Evolutionary conservation across 2,888 invertebrate species (phyloP).

Genomic region (Agrotis clavis): DNA sequence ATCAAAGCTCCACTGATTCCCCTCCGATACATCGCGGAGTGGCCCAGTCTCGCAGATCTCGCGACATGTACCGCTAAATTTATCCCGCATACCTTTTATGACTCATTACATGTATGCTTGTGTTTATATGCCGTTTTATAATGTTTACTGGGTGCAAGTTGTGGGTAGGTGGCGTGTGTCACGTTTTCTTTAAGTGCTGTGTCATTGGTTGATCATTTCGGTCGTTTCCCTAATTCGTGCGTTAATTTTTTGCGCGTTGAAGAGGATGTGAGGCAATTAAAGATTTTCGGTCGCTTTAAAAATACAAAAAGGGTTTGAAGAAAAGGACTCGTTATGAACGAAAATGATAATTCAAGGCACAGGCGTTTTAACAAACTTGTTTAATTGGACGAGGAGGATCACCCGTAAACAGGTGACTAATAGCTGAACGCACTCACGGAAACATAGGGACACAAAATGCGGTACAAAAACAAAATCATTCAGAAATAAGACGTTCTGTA

Average conservation of each 20-base stretch:
- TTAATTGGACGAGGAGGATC: too few species aligned
- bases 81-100: slow-evolving; percentile 67
- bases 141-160: slow-evolving; percentile 62
- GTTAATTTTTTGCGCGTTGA: neutral
- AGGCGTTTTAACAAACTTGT: too few species aligned
- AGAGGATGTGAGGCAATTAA: neutral
- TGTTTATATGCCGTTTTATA: slow-evolving; percentile 55
- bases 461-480: neutral
- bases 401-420: neutral
- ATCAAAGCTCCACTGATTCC: slow-evolving; percentile 56
- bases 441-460: neutral
- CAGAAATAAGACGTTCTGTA: too few species aligned
- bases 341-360: too few species aligned
- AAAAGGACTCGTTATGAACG: too few species aligned
- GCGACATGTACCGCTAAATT: slow-evolving; percentile 56
- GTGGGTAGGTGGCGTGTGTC: slow-evolving; percentile 25
- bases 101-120: slow-evolving; percentile 59
- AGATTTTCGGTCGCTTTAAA: neutral
- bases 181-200: slow-evolving; percentile 19
- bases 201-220: neutral
- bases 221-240: neutral
- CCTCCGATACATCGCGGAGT: slow-evolving; percentile 49
- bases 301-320: too few species aligned
- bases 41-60: slow-evolving; percentile 22
- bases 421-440: neutral